These are phyloP conservation scores for Casuarius casuarius DNA, from an alignment of 2,113 vertebrate genomes.

Conservation along the genomic window DNA sequence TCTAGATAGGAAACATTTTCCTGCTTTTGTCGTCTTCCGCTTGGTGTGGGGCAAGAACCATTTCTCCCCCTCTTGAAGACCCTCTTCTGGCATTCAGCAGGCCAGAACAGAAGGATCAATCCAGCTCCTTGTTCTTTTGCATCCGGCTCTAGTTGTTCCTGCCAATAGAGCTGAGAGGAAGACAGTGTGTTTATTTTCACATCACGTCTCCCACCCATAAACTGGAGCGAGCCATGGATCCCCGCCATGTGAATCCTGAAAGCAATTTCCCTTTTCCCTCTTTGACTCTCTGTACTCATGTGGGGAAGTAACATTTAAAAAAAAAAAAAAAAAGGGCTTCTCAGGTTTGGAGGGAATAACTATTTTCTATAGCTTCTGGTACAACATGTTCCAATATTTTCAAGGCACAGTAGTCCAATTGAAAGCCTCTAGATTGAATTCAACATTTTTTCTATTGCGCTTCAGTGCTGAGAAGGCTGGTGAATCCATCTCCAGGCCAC, in stretches of 20 bases:
- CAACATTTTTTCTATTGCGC: not conserved
- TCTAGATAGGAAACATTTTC: not conserved
- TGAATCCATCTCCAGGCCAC: fast-evolving
- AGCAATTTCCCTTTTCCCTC: not conserved
- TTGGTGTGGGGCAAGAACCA: not conserved
- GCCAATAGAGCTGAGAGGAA: not conserved
- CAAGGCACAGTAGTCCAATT: not conserved
- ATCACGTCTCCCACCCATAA: not conserved
- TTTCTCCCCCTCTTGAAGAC: not conserved
- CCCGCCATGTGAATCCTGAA: not conserved
- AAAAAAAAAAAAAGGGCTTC: not conserved
- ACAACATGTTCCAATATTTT: not conserved
- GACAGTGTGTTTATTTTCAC: not conserved
- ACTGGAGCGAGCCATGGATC: not conserved
- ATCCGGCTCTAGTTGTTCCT: not conserved
- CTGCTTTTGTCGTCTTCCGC: not conserved
- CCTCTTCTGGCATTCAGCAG: not conserved
- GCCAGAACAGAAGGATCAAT: conserved; percentile 13
- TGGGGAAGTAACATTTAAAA: not conserved
- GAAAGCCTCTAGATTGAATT: not conserved
- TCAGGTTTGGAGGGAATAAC: not conserved
- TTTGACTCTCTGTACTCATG: not conserved
- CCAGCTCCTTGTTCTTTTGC: not conserved
- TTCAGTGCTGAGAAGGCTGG: not conserved
- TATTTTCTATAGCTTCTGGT: not conserved